Base-by-base conservation (phyloP, 2,888 invertebrate species). In the Atethmia centrago region DNA sequence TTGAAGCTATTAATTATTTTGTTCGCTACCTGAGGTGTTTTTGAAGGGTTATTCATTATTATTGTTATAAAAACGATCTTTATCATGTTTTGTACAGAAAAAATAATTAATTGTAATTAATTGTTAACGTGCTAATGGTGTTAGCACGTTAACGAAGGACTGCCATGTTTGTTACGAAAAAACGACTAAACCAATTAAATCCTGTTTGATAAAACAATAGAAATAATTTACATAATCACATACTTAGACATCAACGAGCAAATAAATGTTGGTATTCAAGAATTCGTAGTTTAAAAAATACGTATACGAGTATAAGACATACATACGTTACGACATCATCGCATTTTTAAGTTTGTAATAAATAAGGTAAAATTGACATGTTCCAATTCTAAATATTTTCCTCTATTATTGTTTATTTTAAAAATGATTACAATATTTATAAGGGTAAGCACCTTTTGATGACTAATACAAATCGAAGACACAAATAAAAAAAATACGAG, bases 201-300 rank as follows among this genome's bases (percentile, higher is more conserved):
- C 64, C 9, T 56, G 36, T 49, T 62, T 64, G 12, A 28, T 65
- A 42, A 49, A 81, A 80, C 69, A 82, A 82, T 70, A 51, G 31
- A 59, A 56, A 21, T 51, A n/a, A 63, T 80, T 82, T 51, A 28
- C 65, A 72, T 77, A 77, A 66, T 77, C 61, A 80, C 56, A 79
- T 28, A n/a, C n/a, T n/a, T n/a, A 51, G 49, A 61, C 25, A 28
- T 36, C 19, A 42, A 72, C 19, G 31, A 10, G 25, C 3, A 40
- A 58, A 70, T 77, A 45, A 36, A 36, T 42, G 21, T 28, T 45
- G 25, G 47, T 16, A 36, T 14, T 51, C 25, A 40, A 51, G 8
- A 64, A 28, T 71, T 79, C n/a, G 31, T 51, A 25, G 3, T 21
- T 49, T 2, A 58, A 56, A 77, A 56, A 31, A 59, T 16, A 40